A percentile compares a stretch with the other conserved stretches of the same genome.
These are phyloP conservation scores for Neodiprion lecontei DNA, from an alignment of 1,140 invertebrate species.

Conservation along the genomic window DNA sequence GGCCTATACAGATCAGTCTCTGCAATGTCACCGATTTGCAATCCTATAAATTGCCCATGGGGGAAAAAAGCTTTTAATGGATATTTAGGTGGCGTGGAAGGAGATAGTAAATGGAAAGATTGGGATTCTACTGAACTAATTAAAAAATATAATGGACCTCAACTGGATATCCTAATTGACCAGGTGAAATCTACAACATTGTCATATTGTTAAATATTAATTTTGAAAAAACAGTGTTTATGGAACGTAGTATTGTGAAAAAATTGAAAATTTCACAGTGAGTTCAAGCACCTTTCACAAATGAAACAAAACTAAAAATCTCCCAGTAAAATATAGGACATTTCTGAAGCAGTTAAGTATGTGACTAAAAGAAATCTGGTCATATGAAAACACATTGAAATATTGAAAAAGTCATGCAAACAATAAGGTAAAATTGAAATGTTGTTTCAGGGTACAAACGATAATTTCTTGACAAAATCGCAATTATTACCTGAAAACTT, in stretches of 20 bases:
- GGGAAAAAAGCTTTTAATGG: constrained; percentile 87
- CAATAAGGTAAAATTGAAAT: constrained; percentile 9
- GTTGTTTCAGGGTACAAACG: constrained; percentile 75
- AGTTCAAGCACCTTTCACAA: neutral
- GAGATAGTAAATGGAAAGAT: constrained; percentile 74
- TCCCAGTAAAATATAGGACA: neutral
- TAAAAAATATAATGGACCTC: constrained; percentile 84
- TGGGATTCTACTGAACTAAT: constrained; percentile 91
- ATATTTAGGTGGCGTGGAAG: constrained; percentile 78
- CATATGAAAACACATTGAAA: constrained; percentile 11
- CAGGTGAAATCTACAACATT: constrained; percentile 69
- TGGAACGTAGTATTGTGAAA: constrained; percentile 15
- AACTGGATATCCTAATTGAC: constrained; percentile 86
- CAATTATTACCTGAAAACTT: constrained; percentile 91
- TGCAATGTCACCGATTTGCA: constrained; percentile 96
- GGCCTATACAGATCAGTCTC: constrained; percentile 89
- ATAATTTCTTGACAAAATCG: constrained; percentile 80
- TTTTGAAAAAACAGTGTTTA: constrained; percentile 9
- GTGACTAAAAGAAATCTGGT: constrained; percentile 14
- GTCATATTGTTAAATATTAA: constrained; percentile 12
- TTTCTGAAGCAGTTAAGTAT: constrained; percentile 4
- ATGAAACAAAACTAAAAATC: neutral
- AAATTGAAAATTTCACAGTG: constrained; percentile 8
- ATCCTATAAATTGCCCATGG: constrained; percentile 87
- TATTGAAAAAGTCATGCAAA: constrained; percentile 19